Evolutionary conservation across 2,797 vertebrate species (phyloP).

Genomic region (Artibeus jamaicensis): DNA sequence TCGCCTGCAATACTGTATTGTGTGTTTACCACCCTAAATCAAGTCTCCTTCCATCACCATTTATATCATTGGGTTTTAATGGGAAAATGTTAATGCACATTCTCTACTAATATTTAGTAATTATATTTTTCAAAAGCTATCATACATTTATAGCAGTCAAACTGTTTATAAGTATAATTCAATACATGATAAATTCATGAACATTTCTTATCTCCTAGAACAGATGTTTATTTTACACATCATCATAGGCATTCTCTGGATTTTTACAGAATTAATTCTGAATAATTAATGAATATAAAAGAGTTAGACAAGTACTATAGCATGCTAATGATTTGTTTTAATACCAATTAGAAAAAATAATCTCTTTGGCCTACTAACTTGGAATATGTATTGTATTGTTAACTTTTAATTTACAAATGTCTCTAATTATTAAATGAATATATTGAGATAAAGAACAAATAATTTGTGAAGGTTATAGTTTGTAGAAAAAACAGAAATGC

Average conservation of each 20-base stretch:
- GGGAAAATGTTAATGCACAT: constrained; percentile 54
- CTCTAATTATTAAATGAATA: constrained; percentile 40
- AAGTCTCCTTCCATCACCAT: no score
- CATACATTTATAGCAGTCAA: constrained; percentile 62
- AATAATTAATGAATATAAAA: constrained; percentile 76
- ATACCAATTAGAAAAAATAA: constrained; percentile 69
- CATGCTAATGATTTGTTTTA: constrained; percentile 74
- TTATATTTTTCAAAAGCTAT: constrained; percentile 41
- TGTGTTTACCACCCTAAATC: no score
- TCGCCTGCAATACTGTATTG: no score
- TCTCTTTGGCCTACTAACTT: constrained; percentile 49
- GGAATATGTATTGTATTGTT: constrained; percentile 59
- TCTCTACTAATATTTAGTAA: constrained; percentile 59
- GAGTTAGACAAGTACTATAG: constrained; percentile 55
- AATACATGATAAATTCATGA: constrained; percentile 75
- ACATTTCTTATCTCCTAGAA: constrained; percentile 68
- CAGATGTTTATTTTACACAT: constrained; percentile 74
- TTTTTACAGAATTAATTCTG: constrained; percentile 75
- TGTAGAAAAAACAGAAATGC: constrained; percentile 8
- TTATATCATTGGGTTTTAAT: constrained; percentile 29
- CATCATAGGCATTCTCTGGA: constrained; percentile 65
- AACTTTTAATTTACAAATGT: constrained; percentile 60
- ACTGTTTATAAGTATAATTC: constrained; percentile 59
- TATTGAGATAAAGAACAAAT: constrained; percentile 4
- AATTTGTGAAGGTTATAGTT: constrained; percentile 10